Conservation (phyloP, 1,140 invertebrate species). For the Cephus cinctus region DNA sequence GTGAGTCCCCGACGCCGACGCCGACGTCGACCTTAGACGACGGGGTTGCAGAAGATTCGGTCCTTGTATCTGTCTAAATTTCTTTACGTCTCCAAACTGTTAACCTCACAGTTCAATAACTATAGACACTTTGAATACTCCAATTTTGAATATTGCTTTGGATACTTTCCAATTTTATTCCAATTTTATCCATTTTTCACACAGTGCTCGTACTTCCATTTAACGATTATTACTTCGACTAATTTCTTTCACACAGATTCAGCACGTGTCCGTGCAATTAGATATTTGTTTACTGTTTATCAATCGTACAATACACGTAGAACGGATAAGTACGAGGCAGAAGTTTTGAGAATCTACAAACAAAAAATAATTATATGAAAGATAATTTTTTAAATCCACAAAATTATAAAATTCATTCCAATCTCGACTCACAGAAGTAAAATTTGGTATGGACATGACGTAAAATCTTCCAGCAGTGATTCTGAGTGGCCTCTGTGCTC, state of each 20-base stretch:
- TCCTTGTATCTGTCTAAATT: constrained; percentile 15
- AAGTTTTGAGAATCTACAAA: constrained; percentile 19
- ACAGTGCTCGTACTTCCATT: too few relatives aligned
- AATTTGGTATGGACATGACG: constrained; percentile 14
- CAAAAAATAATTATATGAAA: neutral
- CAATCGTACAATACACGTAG: constrained; percentile 10
- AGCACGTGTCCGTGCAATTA: too few relatives aligned
- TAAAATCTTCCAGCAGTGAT: constrained; percentile 15
- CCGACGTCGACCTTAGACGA: constrained; percentile 30
- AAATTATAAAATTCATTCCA: neutral
- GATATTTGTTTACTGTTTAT: too few relatives aligned
- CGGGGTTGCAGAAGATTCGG: constrained; percentile 16
- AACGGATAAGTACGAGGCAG: constrained; percentile 15
- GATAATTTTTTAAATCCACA: neutral
- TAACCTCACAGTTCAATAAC: too few relatives aligned
- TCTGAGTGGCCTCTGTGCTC: constrained; percentile 4
- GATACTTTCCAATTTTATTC: too few relatives aligned
- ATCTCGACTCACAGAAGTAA: constrained; percentile 14
- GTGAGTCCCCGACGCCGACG: constrained; percentile 33
- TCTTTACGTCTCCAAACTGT: too few relatives aligned
- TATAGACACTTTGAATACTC: too few relatives aligned
- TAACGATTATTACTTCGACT: too few relatives aligned
- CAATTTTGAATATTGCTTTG: too few relatives aligned
- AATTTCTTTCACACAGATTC: too few relatives aligned
- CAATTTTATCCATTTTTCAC: too few relatives aligned